Percentiles rank a stretch among this genome's conserved stretches.
phyloP scores from a whole-genome alignment of 2,113 vertebrate genomes.

The Scatophagus argus region DNA sequence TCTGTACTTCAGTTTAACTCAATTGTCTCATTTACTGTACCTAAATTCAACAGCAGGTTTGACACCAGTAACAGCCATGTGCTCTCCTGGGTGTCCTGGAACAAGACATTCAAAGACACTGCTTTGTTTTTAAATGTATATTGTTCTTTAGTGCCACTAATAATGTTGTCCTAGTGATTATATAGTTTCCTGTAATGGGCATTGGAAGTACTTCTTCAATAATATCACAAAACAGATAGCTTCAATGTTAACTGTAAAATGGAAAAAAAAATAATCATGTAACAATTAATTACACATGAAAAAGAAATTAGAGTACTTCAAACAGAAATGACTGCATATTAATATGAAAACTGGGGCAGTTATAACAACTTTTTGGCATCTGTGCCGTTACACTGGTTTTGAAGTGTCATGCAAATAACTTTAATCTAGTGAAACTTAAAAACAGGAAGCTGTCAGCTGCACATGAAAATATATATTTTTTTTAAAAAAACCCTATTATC shows the following conservation, averaged over 20 bases:
- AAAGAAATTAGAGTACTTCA: conserved; percentile 1
- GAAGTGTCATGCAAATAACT: conserved; percentile 1
- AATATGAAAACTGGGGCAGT: not conserved
- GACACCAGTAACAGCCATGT: conserved; percentile 29
- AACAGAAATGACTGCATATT: conserved; percentile 23
- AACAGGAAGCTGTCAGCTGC: conserved; percentile 17
- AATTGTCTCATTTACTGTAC: conserved; percentile 49
- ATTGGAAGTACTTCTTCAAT: not conserved
- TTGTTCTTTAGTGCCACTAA: conserved; percentile 4
- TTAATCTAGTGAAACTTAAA: not conserved
- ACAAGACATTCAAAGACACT: conserved; percentile 31
- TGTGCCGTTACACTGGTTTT: conserved; percentile 18
- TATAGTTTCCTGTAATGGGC: conserved; percentile 1
- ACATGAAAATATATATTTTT: no score
- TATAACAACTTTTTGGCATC: conserved; percentile 19
- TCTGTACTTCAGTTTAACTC: not conserved
- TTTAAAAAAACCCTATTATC: not conserved
- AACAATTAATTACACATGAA: not conserved
- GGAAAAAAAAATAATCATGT: not conserved
- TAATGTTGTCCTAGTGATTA: not conserved
- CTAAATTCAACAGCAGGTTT: conserved; percentile 50
- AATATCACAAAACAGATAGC: conserved; percentile 1
- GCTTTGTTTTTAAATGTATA: not conserved
- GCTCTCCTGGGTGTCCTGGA: conserved; percentile 23
- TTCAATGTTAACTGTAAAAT: not conserved